Evolutionary conservation across 2,797 vertebrate genomes (phyloP), one percentile per base, ranked within the genome.

Genomic region (Coendou prehensilis): DNA sequence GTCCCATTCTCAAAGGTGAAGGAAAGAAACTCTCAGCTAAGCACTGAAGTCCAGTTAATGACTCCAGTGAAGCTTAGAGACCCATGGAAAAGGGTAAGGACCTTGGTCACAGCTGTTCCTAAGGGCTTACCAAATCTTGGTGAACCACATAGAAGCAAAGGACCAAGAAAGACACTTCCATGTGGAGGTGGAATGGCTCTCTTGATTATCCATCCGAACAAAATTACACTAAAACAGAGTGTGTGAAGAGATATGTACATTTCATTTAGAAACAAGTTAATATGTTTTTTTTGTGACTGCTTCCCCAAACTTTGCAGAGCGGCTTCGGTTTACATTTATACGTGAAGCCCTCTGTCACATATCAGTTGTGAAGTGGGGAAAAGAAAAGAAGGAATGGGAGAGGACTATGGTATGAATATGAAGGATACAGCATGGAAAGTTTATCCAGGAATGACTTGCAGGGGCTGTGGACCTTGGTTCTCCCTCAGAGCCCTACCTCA

Each of bases 391-490:
- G 4, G 0, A 30, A 54, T 5, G 52, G 59, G 41, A 23, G 9
- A 22, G 18, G 47, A 52, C 13, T 0, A 0, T 0, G 1, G 13
- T 3, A 69, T 14, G 5, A 28, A 4, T 0, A 3, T 4, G 50
- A 93, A 82, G 75, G 22, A 14, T 6, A 2, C 4, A 18, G 4
- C 3, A 2, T 0, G 20, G 47, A 67, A 3, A 47, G 4, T 9
- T 33, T 28, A 56, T 2, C 0, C 7, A 0, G 0, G 20, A 54
- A 22, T 3, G 1, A 8, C 2, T 17, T 52, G 54, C 18, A 6
- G 9, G 41, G 8, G 4, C 0, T 18, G 1, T 2, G 71, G n/a
- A 5, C 37, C 41, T 71, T 41, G 67, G 50, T 69, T 90, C 64
- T 82, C 9, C 80, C 37, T 91, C 52, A 26, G 22, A 14, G 28